phyloP scores from a whole-genome alignment of 2,797 vertebrate species.

The Rhabdomys pumilio region DNA sequence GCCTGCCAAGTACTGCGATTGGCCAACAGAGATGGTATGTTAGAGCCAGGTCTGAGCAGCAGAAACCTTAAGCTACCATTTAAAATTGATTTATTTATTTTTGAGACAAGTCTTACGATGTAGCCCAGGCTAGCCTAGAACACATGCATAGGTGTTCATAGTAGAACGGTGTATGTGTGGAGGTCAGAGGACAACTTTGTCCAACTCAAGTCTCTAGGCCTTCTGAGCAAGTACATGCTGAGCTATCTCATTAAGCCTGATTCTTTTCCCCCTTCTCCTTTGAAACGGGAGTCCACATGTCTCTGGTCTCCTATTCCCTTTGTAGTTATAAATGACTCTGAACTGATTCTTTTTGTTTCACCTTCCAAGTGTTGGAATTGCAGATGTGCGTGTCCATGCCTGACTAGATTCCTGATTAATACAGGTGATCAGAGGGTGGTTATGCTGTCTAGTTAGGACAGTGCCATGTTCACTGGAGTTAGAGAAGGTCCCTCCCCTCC shows the following conservation, averaged over 20 bases:
- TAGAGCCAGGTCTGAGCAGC: neutral
- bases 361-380: neutral
- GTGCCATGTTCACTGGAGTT: neutral
- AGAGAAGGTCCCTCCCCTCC: neutral
- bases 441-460: neutral
- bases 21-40: neutral
- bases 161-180: neutral
- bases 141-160: neutral
- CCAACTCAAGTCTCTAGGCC: neutral
- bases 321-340: neutral
- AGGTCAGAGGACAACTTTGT: neutral
- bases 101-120: neutral
- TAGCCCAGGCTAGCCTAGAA: neutral
- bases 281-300: neutral
- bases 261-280: neutral
- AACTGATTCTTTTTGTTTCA: neutral
- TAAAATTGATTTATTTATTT: neutral
- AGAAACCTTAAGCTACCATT: neutral
- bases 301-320: neutral
- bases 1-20: neutral
- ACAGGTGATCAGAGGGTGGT: neutral
- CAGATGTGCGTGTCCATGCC: neutral
- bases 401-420: neutral
- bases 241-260: neutral
- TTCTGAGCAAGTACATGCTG: neutral